Evolutionary conservation across 1,140 invertebrate species (phyloP).

Genomic region (Triops cancriformis): DNA sequence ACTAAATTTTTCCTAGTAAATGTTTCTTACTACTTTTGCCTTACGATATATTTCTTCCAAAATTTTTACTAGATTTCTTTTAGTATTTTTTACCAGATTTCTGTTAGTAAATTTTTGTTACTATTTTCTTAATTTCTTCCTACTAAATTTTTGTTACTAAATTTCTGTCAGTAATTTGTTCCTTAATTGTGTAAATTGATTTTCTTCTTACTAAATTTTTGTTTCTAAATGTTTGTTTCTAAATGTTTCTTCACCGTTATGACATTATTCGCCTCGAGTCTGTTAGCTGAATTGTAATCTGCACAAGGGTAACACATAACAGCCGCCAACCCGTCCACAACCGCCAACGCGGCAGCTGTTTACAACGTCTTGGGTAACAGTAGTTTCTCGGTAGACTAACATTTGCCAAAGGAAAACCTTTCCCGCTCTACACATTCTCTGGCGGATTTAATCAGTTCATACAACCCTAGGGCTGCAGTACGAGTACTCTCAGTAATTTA

Average conservation of each 20-base stretch:
- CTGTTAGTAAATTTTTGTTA: no score
- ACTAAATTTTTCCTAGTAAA: no score
- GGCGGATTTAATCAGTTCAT: neutral
- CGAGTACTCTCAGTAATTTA: neutral
- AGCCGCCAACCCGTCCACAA: neutral
- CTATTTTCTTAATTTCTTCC: no score
- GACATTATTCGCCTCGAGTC: neutral
- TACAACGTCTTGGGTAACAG: neutral
- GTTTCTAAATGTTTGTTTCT: neutral
- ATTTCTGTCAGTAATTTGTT: no score
- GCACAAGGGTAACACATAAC: neutral
- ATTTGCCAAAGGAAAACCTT: neutral
- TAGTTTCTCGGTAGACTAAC: neutral
- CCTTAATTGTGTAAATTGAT: no score
- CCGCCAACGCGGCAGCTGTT: neutral
- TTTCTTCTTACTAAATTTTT: no score
- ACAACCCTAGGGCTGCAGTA: neutral
- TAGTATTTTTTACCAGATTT: no score
- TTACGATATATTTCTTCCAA: no score
- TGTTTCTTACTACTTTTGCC: no score
- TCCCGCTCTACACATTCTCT: neutral
- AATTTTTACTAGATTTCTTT: no score
- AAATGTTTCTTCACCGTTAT: neutral
- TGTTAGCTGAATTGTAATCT: neutral
- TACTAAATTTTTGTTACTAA: no score